phyloP scores from a whole-genome alignment of 2,888 invertebrate species.

The Drosophila fulvimacula region DNA sequence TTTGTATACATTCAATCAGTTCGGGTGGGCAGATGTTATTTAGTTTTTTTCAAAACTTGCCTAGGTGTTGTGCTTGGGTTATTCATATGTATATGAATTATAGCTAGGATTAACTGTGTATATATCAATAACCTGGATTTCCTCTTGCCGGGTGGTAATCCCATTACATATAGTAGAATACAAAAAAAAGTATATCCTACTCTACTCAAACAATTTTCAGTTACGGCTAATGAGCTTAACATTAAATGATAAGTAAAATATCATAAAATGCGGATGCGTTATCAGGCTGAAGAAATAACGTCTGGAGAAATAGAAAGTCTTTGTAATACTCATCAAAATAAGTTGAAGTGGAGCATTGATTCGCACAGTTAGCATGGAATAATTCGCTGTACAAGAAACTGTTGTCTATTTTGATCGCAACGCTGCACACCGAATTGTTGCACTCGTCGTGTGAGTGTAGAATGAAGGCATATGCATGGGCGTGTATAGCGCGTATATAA shows the following conservation, averaged over 20 bases:
- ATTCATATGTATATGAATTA: slow-evolving; percentile 19
- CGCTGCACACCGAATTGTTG: slow-evolving; percentile 9
- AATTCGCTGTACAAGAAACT: background rate
- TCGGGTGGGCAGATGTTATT: slow-evolving; percentile 72
- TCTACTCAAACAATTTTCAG: slow-evolving; percentile 54
- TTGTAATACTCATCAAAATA: slow-evolving; percentile 48
- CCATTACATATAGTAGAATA: slow-evolving; percentile 49
- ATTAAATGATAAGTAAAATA: slow-evolving; percentile 59
- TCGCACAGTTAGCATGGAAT: background rate
- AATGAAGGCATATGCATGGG: background rate
- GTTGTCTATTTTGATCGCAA: slow-evolving; percentile 45
- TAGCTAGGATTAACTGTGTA: slow-evolving; percentile 22
- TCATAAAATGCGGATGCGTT: slow-evolving; percentile 43
- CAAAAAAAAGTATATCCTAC: slow-evolving; percentile 72
- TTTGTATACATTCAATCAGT: slow-evolving; percentile 65
- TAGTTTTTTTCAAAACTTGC: slow-evolving; percentile 42
- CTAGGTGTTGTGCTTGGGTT: slow-evolving; percentile 46
- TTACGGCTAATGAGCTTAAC: slow-evolving; percentile 58
- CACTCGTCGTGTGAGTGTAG: slow-evolving; percentile 1
- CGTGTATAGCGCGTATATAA: too few relatives aligned
- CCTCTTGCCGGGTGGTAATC: slow-evolving; percentile 53
- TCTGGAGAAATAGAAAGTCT: slow-evolving; percentile 12
- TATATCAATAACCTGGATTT: slow-evolving; percentile 60
- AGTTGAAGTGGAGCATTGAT: slow-evolving; percentile 7
- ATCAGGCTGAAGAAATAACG: slow-evolving; percentile 20